Conservation (phyloP, 2,888 invertebrate species). For the Oligia strigilis region DNA sequence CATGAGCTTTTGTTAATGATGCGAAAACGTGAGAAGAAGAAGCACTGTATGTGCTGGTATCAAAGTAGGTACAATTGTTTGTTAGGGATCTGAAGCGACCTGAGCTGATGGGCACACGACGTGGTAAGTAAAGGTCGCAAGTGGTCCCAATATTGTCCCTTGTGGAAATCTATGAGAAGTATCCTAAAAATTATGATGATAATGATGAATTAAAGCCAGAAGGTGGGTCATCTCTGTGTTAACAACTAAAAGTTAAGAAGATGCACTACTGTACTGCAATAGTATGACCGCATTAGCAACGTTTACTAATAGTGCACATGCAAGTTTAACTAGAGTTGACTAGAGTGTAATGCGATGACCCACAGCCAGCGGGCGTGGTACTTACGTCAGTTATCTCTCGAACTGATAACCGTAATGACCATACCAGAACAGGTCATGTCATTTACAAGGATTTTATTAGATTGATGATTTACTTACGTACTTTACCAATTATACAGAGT, state of each 20-base stretch:
- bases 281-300: conserved; percentile 15
- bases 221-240: not conserved
- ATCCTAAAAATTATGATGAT: not conserved
- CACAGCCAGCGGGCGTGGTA: conserved; percentile 45
- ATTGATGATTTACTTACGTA: conserved; percentile 24
- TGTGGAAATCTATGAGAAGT: not conserved
- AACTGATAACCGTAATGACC: conserved; percentile 58
- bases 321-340: conserved; percentile 13
- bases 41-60: not conserved
- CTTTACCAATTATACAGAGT: conserved; percentile 14
- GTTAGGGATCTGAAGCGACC: not conserved
- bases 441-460: conserved; percentile 54
- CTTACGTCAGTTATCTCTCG: conserved; percentile 56
- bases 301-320: conserved; percentile 42
- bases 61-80: not conserved
- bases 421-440: conserved; percentile 48
- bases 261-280: conserved; percentile 6
- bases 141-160: conserved; percentile 5
- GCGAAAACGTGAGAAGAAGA: not conserved
- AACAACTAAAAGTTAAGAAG: conserved; percentile 7
- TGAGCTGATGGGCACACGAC: not conserved
- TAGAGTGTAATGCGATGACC: conserved; percentile 45
- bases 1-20: not conserved
- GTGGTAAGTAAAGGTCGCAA: not conserved
- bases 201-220: not conserved